Conservation (phyloP, 2,113 vertebrate species). For the Shinisaurus crocodilurus region DNA sequence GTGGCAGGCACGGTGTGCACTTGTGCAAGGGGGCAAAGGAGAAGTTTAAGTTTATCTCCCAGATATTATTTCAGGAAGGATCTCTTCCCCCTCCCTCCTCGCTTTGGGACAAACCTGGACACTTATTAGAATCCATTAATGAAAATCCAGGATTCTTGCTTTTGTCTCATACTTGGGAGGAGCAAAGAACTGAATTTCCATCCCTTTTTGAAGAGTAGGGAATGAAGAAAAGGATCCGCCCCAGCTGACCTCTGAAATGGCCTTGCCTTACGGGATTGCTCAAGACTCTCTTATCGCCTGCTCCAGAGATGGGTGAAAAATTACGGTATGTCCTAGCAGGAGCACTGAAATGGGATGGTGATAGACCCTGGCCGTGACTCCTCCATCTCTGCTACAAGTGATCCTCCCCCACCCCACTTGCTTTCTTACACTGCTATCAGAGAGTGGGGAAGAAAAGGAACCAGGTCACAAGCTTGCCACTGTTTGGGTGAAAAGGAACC, state of each 20-base stretch:
- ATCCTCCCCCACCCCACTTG: no score
- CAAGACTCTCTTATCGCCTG: background rate
- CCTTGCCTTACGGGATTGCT: no score
- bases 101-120: background rate
- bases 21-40: no score
- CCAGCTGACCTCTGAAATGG: background rate
- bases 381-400: no score
- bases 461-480: no score
- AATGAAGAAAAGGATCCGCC: background rate
- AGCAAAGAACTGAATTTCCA: background rate
- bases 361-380: no score
- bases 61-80: no score
- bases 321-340: background rate
- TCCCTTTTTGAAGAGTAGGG: background rate
- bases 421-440: background rate
- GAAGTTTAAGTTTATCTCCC: background rate
- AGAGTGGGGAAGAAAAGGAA: background rate
- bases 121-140: no score
- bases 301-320: background rate
- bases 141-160: background rate
- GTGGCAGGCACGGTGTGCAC: background rate
- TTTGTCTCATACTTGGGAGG: background rate
- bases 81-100: background rate
- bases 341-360: background rate
- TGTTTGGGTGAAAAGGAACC: background rate